Percentiles rank a stretch among this genome's conserved stretches.
Evolutionary conservation across 2,888 invertebrate species (phyloP).

Genomic region (Criorhina ranunculi): DNA sequence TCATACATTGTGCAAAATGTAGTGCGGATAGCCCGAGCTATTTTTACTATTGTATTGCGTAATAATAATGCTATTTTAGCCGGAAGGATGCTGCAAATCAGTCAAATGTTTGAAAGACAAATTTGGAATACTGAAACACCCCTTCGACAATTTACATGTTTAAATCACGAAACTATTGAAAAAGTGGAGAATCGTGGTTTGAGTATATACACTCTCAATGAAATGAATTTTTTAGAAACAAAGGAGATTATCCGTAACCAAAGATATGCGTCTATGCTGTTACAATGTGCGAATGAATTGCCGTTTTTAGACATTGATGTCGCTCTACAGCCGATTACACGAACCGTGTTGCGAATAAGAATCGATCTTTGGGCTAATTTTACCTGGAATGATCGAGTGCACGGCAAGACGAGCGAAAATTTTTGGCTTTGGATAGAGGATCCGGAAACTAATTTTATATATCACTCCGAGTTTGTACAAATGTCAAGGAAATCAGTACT

Average conservation of each 20-base stretch:
- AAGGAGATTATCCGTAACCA: constrained; percentile 92
- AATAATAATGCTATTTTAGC: constrained; percentile 96
- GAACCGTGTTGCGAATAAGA: constrained; percentile 93
- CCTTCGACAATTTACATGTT: constrained; percentile 92
- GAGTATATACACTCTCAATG: constrained; percentile 91
- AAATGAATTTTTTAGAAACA: constrained; percentile 94
- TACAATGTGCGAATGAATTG: constrained; percentile 93
- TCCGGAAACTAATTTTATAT: constrained; percentile 96
- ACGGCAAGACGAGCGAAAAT: constrained; percentile 94
- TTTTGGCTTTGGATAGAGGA: constrained; percentile 99
- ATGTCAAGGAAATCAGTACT: constrained; percentile 86
- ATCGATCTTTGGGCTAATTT: constrained; percentile 91
- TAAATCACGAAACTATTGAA: constrained; percentile 91
- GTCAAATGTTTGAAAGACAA: constrained; percentile 96
- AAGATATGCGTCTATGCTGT: constrained; percentile 89
- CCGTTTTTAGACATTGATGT: constrained; percentile 94
- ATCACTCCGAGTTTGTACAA: constrained; percentile 96
- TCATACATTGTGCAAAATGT: constrained; percentile 90
- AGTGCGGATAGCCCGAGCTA: constrained; percentile 93
- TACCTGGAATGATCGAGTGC: constrained; percentile 95
- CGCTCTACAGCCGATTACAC: constrained; percentile 96
- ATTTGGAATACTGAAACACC: constrained; percentile 95
- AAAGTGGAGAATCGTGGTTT: constrained; percentile 92
- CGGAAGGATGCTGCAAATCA: constrained; percentile 92
- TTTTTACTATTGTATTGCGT: constrained; percentile 96